A percentile compares a stretch with the other conserved stretches of the same genome.
These are phyloP conservation scores for Syrrhaptes paradoxus DNA, from an alignment of 2,113 vertebrate species.

Conservation along the genomic window DNA sequence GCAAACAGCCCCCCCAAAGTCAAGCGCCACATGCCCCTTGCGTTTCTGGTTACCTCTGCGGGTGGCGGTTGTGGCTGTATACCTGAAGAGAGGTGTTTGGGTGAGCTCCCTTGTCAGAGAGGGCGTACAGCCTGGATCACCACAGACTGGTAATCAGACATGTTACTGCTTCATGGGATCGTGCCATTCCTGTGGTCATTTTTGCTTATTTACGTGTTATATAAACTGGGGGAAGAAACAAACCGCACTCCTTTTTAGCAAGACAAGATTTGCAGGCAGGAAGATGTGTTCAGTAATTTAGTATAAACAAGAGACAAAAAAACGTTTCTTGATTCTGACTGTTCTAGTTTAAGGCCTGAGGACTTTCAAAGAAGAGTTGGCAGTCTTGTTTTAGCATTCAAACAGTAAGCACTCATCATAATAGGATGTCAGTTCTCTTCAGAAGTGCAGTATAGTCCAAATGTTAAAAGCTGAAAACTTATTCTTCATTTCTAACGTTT, in stretches of 20 bases:
- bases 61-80: rapidly evolving
- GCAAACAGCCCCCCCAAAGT: background rate
- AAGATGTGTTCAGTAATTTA: background rate
- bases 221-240: background rate
- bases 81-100: background rate
- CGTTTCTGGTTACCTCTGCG: background rate
- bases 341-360: background rate
- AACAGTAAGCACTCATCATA: background rate
- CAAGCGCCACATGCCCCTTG: rapidly evolving
- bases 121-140: background rate
- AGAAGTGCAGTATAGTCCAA: background rate
- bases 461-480: background rate
- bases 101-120: background rate
- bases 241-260: rapidly evolving
- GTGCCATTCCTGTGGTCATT: background rate
- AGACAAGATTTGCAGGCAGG: background rate
- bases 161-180: background rate
- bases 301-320: conserved; percentile 7
- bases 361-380: background rate
- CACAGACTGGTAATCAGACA: background rate
- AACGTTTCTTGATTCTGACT: background rate
- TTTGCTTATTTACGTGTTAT: background rate
- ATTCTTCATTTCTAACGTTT: background rate
- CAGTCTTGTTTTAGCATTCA: conserved; percentile 6
- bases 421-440: background rate